These are phyloP conservation scores for Megalops atlanticus DNA, from an alignment of 2,113 vertebrate genomes.

Conservation along the genomic window DNA sequence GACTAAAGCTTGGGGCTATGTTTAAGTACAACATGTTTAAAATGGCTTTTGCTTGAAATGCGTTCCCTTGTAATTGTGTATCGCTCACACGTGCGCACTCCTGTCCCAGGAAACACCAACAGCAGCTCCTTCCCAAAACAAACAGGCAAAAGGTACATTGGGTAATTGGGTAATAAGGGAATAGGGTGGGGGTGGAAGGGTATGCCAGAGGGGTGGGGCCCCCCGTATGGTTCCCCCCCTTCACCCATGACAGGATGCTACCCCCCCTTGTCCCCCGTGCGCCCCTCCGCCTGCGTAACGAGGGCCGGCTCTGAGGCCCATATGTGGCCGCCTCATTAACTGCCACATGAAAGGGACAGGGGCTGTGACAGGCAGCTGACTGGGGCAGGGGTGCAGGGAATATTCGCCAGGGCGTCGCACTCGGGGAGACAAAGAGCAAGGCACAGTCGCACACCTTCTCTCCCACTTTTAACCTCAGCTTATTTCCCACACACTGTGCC, in stretches of 20 bases:
- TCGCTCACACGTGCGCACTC: too few species aligned
- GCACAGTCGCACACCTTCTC: not conserved
- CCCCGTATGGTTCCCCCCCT: slow-evolving; percentile 59
- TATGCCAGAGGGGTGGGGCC: slow-evolving; percentile 16
- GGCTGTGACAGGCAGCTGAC: slow-evolving; percentile 64
- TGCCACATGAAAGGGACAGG: slow-evolving; percentile 68
- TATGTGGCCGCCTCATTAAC: slow-evolving; percentile 77
- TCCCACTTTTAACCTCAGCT: not conserved
- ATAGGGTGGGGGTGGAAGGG: slow-evolving; percentile 19
- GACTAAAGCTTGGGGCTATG: too few species aligned
- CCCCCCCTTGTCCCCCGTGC: slow-evolving; percentile 34
- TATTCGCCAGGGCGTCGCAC: not conserved
- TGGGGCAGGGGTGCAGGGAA: slow-evolving; percentile 49
- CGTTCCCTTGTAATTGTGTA: too few species aligned
- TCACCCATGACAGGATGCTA: slow-evolving; percentile 65
- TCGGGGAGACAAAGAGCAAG: not conserved
- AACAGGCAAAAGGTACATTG: too few species aligned
- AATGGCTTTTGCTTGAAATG: too few species aligned
- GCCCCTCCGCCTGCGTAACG: slow-evolving; percentile 59
- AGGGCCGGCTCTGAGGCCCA: slow-evolving; percentile 66
- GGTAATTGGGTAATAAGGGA: too few species aligned
- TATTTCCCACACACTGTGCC: too few species aligned
- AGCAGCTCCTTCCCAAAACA: too few species aligned
- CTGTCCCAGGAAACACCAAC: too few species aligned
- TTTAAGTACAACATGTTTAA: too few species aligned